These are phyloP conservation scores for Apodemia duryi DNA, from an alignment of 2,888 invertebrate genomes.

Conservation along the genomic window DNA sequence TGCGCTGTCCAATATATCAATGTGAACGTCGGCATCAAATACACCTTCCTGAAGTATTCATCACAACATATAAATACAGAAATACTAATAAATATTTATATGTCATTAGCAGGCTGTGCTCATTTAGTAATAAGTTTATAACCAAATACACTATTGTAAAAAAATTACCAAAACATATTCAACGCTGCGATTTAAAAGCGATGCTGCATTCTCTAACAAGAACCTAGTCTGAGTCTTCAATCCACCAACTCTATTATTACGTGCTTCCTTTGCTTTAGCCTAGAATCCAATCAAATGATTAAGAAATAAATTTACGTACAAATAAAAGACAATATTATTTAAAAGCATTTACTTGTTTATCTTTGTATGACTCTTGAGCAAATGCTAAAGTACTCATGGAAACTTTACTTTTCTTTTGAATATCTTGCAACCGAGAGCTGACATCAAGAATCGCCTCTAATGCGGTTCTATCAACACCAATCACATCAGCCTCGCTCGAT, in stretches of 20 bases:
- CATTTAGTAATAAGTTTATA: neutral
- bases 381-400: conserved; percentile 65
- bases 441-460: conserved; percentile 66
- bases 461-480: conserved; percentile 60
- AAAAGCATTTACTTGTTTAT: conserved; percentile 64
- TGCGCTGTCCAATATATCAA: conserved; percentile 81
- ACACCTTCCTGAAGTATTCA: conserved; percentile 79
- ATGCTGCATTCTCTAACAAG: conserved; percentile 83
- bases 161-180: conserved; percentile 75
- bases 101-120: neutral
- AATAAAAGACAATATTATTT: conserved; percentile 15
- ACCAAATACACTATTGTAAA: neutral
- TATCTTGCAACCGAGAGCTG: conserved; percentile 53
- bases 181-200: conserved; percentile 71
- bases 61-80: neutral
- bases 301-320: neutral
- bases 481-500: conserved; percentile 34
- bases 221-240: conserved; percentile 79
- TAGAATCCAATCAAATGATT: conserved; percentile 43
- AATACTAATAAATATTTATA: neutral
- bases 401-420: conserved; percentile 59
- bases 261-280: conserved; percentile 81
- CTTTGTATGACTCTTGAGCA: conserved; percentile 69
- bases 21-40: conserved; percentile 82
- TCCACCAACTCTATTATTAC: conserved; percentile 68